Evolutionary conservation across 2,797 vertebrate genomes (phyloP).

Genomic region (Mormyrus hasselquistii): DNA sequence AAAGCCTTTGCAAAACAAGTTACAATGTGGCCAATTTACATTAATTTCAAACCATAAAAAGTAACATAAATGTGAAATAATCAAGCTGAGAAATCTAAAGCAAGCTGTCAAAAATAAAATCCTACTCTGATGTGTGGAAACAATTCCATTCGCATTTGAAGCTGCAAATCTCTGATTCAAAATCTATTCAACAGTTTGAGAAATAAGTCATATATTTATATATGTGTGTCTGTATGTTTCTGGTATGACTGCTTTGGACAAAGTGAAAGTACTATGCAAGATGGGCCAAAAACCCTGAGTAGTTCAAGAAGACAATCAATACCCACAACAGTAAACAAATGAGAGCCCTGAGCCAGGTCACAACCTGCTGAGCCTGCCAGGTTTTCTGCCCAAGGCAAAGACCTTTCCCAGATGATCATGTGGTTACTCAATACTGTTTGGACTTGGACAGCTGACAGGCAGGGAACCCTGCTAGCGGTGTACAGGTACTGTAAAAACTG

Average conservation of each 20-base stretch:
- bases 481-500: background rate
- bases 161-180: background rate
- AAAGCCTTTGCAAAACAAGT: background rate
- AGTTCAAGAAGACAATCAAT: background rate
- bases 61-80: background rate
- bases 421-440: background rate
- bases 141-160: background rate
- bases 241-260: background rate
- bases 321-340: background rate
- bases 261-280: background rate
- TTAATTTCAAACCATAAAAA: background rate
- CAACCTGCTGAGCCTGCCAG: background rate
- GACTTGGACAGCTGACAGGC: background rate
- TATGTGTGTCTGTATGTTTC: background rate
- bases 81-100: background rate
- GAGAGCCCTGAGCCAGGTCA: background rate
- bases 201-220: background rate
- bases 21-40: background rate
- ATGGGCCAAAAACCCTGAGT: background rate
- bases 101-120: background rate
- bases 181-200: background rate
- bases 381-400: background rate
- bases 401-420: background rate
- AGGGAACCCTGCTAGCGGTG: background rate
- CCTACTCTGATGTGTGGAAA: background rate